Base-by-base conservation (phyloP, 2,113 vertebrate species). In the Pyxicephalus adspersus region DNA sequence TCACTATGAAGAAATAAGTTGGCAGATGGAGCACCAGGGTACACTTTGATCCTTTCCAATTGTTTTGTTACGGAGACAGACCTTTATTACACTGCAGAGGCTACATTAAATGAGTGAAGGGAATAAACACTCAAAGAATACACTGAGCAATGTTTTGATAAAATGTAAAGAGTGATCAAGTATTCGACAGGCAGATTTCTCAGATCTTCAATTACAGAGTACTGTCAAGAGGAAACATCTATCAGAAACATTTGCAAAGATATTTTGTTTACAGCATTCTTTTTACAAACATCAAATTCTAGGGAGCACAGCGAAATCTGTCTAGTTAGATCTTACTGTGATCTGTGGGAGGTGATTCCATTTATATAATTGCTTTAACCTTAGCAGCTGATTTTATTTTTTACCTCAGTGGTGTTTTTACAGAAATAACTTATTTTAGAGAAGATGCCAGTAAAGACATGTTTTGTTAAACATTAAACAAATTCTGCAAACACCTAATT, bases 1-100 rank as follows among this genome's bases (percentile, higher is more conserved):
- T 79, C 68, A 57, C 77, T 58, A 58, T 60, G 17, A 79, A 60
- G 64, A 79, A 79, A 79, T 79, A 79, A 79, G 64, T 68, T 54
- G 77, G 28, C 64, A 79, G 64, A 68, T 58, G 63, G 76, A 79
- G 17, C 64, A 68, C 52, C 52, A 68, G 50, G 65, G 64, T 79
- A 66, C 54, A 79, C 64, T 60, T 79, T 68, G 54, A 79, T 68
- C 64, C 77, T 68, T 79, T 79, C 64, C 51, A 79, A 68, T 70
- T 79, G 64, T 68, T 68, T n/a, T 5, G 77, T 68, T 79, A 68
- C 52, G 58, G 63, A 67, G 77, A 60, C 23, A 79, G 31, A 78
- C 68, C 64, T 68, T 68, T 70, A 78, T 78, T 54, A 63, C 76
- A 68, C 76, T 78, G 64, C 64, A 57, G 76, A 67, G 64, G 64